Evolutionary conservation across 2,888 invertebrate genomes (phyloP).

Genomic region (Syritta pipiens): DNA sequence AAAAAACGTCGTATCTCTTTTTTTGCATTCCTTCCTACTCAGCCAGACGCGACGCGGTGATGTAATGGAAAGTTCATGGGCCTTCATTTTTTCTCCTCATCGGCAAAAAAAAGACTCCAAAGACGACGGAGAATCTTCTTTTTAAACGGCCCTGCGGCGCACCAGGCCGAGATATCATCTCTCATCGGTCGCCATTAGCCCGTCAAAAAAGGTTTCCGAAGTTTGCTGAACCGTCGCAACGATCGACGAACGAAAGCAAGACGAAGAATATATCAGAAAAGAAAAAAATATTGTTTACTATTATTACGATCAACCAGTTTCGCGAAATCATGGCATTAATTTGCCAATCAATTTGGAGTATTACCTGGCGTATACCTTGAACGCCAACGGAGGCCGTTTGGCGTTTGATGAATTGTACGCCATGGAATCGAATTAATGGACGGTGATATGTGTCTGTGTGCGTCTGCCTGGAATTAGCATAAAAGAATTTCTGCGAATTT

Average conservation of each 20-base stretch:
- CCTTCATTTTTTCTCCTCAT: no score
- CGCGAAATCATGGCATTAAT: constrained; percentile 11
- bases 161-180: constrained; percentile 5
- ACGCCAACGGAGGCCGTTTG: not conserved
- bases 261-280: not conserved
- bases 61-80: no score
- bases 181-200: constrained; percentile 1
- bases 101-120: no score
- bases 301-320: constrained; percentile 43
- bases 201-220: constrained; percentile 13
- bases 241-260: not conserved
- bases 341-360: constrained; percentile 13
- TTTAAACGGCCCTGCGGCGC: no score
- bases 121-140: no score
- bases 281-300: constrained; percentile 20
- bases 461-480: constrained; percentile 35
- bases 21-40: no score
- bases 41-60: no score
- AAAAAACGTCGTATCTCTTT: constrained; percentile 14
- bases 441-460: not conserved
- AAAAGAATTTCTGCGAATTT: constrained; percentile 22
- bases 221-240: constrained; percentile 12
- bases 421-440: constrained; percentile 8
- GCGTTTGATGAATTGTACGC: constrained; percentile 25
- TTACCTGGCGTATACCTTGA: not conserved